A percentile compares a stretch with the other conserved stretches of the same genome.
These are phyloP conservation scores for Aphelocoma californica DNA, from an alignment of 2,797 vertebrate species.

Conservation along the genomic window DNA sequence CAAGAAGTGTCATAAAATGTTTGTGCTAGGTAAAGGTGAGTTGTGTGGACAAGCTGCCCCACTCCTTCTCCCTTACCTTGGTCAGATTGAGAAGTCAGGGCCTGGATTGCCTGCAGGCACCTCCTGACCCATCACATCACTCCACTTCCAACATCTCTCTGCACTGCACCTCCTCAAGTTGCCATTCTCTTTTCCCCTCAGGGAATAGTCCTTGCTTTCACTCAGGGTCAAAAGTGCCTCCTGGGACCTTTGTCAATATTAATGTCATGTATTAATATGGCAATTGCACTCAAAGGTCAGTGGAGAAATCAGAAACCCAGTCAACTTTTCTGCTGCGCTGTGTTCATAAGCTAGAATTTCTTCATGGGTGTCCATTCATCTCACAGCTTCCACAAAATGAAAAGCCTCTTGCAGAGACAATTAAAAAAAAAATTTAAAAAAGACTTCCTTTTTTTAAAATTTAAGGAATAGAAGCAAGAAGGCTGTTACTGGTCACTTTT, in stretches of 20 bases:
- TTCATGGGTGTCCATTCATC: not conserved
- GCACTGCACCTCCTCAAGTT: not conserved
- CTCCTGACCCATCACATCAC: not conserved
- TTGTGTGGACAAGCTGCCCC: not conserved
- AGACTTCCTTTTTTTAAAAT: not conserved
- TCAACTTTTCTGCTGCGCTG: not conserved
- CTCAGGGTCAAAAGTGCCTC: not conserved
- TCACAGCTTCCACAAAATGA: not conserved
- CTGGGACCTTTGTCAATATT: constrained; percentile 6
- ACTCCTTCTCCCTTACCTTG: not conserved
- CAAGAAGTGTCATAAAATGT: not conserved
- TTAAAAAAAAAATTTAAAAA: not conserved
- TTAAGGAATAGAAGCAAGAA: not conserved
- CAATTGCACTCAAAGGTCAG: constrained; percentile 10
- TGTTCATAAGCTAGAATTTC: not conserved
- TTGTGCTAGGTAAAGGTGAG: not conserved
- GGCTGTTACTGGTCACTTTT: not conserved
- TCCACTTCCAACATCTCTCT: not conserved
- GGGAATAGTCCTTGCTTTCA: not conserved
- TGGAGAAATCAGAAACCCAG: not conserved
- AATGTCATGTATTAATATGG: not conserved
- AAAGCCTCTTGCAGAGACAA: not conserved
- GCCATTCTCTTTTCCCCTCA: not conserved
- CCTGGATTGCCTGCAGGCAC: not conserved
- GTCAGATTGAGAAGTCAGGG: not conserved